phyloP scores from a whole-genome alignment of 2,797 vertebrate genomes.

The Karalla daura region DNA sequence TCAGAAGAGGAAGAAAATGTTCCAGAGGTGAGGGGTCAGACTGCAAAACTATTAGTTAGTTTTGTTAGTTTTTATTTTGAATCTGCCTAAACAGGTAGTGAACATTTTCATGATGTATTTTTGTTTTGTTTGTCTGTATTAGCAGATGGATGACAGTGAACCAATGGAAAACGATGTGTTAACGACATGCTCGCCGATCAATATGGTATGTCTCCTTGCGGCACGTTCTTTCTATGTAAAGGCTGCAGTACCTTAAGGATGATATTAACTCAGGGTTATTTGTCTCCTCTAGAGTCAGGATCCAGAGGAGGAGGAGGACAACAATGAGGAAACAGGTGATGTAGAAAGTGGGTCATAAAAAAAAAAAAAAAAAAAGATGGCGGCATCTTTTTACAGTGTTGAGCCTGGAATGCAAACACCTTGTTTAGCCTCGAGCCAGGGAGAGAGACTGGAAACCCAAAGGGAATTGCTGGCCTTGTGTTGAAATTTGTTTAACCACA shows the following conservation, averaged over 20 bases:
- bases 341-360: constrained; percentile 70
- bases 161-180: constrained; percentile 56
- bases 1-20: constrained; percentile 50
- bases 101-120: constrained; percentile 3
- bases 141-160: constrained; percentile 53
- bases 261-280: neutral
- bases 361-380: too few relatives aligned
- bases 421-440: constrained; percentile 73
- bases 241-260: neutral
- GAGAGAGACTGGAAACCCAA: constrained; percentile 98
- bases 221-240: neutral
- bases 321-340: constrained; percentile 92
- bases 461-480: constrained; percentile 91
- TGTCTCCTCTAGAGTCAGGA: constrained; percentile 59
- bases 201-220: constrained; percentile 38
- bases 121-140: neutral
- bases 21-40: constrained; percentile 53
- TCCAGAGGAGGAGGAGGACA: constrained; percentile 83
- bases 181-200: constrained; percentile 31
- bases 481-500: constrained; percentile 59
- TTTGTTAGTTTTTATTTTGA: neutral
- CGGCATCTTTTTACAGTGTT: constrained; percentile 62
- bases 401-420: constrained; percentile 75
- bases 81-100: neutral
- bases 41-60: neutral